Evolutionary conservation across 2,113 vertebrate genomes (phyloP), one percentile per base, ranked within the genome.

Genomic region (Tragelaphus strepsiceros): DNA sequence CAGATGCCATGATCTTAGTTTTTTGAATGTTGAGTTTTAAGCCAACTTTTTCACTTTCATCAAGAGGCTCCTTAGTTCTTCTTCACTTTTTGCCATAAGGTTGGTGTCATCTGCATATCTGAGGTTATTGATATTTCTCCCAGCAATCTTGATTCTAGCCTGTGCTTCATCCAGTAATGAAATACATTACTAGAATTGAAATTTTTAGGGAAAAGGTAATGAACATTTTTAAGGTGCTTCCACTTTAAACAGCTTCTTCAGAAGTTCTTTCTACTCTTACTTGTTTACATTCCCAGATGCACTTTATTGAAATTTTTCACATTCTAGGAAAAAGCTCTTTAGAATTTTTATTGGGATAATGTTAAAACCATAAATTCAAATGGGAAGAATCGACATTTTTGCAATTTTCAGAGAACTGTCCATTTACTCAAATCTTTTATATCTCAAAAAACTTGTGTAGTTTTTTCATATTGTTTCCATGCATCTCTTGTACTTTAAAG

Each of bases 301-400:
- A 89, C 53, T 91, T 96, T 67, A 96, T 91, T 90, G 94, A 94
- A 98, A 94, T 32, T 77, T 53, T 96, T 88, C 78, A 96, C 30
- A 85, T 62, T 93, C 58, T 86, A 91, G 67, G 61, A 93, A 96
- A 91, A 51, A 9, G 2, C 78, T 53, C 16, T 82, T 64, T 78
- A 93, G 54, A 93, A 81, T 67, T 96, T 96, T 97, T 91, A 96
- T 54, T 97, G 49, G 19, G 16, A 30, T 88, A 86, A 84, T 49
- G 30, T 93, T 93, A 95, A 96, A 94, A 64, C 35, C 24, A 95
- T 91, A 97, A 74, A 95, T 96, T 98, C 28, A 96, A 88, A 93
- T 58, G n/a, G 22, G 56, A 94, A 96, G 10, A 97, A 51, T 19
- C n/a, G 59, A 90, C 21, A 83, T 53, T 96, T 97, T 97, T 89